These are phyloP conservation scores for Phthorimaea operculella DNA, from an alignment of 1,140 invertebrate genomes.

Conservation along the genomic window DNA sequence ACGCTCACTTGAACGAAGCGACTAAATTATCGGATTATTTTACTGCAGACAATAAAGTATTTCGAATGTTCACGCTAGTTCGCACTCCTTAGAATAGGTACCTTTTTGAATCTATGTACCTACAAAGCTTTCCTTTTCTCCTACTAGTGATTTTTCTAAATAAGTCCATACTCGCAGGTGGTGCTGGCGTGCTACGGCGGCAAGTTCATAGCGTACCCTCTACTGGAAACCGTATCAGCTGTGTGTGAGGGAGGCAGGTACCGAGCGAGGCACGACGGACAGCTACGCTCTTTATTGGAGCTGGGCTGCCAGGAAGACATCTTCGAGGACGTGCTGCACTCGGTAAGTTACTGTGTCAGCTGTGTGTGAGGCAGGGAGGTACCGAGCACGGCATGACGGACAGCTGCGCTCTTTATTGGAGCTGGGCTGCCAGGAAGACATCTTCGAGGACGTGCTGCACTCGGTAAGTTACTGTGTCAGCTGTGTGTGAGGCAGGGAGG, in stretches of 20 bases:
- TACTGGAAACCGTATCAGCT: slow-evolving; percentile 24
- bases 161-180: neutral
- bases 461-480: slow-evolving; percentile 27
- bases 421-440: slow-evolving; percentile 54
- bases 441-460: slow-evolving; percentile 58
- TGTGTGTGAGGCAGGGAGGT: slow-evolving; percentile 43
- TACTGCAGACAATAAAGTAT: too few species aligned
- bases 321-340: slow-evolving; percentile 55
- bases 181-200: slow-evolving; percentile 43
- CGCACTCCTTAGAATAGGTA: too few species aligned
- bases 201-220: slow-evolving; percentile 43
- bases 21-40: too few species aligned
- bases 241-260: slow-evolving; percentile 44
- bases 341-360: slow-evolving; percentile 28
- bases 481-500: slow-evolving; percentile 41
- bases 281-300: slow-evolving; percentile 39
- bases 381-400: slow-evolving; percentile 30
- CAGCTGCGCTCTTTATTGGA: slow-evolving; percentile 39
- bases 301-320: slow-evolving; percentile 56
- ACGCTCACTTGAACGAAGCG: too few species aligned
- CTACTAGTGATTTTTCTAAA: too few species aligned
- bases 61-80: too few species aligned
- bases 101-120: too few species aligned
- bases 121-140: too few species aligned
- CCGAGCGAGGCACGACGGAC: slow-evolving; percentile 28